Percentiles rank a stretch among this genome's conserved stretches.
These are phyloP conservation scores for Oncorhynchus tshawytscha DNA, from an alignment of 2,113 vertebrate species.

Conservation along the genomic window DNA sequence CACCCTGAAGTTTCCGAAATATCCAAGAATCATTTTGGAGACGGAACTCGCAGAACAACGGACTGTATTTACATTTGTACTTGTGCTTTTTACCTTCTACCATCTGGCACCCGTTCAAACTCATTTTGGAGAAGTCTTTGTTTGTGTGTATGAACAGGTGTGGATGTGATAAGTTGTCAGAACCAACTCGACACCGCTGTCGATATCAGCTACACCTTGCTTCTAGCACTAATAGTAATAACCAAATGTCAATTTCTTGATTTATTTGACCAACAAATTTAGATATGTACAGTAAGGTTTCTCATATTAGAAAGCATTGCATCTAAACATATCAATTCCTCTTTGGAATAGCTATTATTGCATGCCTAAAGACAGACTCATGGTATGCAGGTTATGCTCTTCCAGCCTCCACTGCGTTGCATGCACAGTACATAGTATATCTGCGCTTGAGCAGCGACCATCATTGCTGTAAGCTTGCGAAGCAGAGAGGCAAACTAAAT, in stretches of 20 bases:
- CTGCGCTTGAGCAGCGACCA: background rate
- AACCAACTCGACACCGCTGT: background rate
- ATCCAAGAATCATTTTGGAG: background rate
- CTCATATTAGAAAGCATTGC: background rate
- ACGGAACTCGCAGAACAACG: background rate
- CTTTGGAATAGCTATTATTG: background rate
- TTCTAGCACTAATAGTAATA: background rate
- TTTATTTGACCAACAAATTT: too few species aligned
- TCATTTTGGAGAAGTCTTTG: background rate
- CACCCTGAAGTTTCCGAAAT: too few species aligned
- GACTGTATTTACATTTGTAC: background rate
- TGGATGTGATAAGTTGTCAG: background rate
- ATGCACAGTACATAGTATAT: conserved; percentile 8
- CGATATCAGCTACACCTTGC: background rate
- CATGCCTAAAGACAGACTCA: background rate
- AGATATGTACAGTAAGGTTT: too few species aligned
- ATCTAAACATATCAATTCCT: background rate
- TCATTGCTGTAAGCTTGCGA: too few species aligned
- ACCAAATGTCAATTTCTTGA: too few species aligned
- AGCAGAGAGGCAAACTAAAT: too few species aligned
- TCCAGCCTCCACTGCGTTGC: background rate
- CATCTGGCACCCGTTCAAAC: background rate
- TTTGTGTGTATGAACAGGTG: background rate
- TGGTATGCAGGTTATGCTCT: too few species aligned
- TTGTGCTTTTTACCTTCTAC: background rate